A percentile compares a stretch with the other conserved stretches of the same genome.
phyloP scores from a whole-genome alignment of 1,140 invertebrate species.

The Apis laboriosa region DNA sequence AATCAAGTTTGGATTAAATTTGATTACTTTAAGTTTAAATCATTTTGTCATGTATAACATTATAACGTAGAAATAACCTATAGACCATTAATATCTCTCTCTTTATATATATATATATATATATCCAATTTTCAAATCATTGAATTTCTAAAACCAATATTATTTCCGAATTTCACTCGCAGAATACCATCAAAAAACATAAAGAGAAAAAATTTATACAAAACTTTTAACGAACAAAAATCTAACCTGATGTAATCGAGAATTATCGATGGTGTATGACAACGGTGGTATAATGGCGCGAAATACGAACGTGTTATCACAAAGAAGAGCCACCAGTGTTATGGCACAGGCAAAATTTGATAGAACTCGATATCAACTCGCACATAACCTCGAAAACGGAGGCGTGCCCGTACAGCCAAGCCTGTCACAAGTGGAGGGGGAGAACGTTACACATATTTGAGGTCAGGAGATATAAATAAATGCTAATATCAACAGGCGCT shows the following conservation, averaged over 20 bases:
- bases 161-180: too few species aligned
- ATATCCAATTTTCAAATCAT: too few species aligned
- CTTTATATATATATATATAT: too few species aligned
- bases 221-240: too few species aligned
- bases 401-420: slow-evolving; percentile 58
- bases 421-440: slow-evolving; percentile 54
- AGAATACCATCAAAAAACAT: too few species aligned
- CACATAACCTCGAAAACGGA: slow-evolving; percentile 67
- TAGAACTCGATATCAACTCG: slow-evolving; percentile 53
- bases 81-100: too few species aligned
- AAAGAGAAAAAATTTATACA: too few species aligned
- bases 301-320: slow-evolving; percentile 8
- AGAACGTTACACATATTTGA: slow-evolving; percentile 73
- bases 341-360: slow-evolving; percentile 52
- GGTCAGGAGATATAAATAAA: slow-evolving; percentile 78
- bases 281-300: background rate
- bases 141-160: too few species aligned
- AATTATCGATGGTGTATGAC: background rate
- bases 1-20: too few species aligned
- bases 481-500: slow-evolving; percentile 74
- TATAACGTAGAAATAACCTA: too few species aligned
- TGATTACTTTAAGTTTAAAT: too few species aligned
- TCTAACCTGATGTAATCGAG: background rate
- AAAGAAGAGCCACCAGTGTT: slow-evolving; percentile 25
- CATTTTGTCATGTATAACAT: too few species aligned